Evolutionary conservation across 2,113 vertebrate genomes (phyloP).

Genomic region (Todiramphus saurophagus): DNA sequence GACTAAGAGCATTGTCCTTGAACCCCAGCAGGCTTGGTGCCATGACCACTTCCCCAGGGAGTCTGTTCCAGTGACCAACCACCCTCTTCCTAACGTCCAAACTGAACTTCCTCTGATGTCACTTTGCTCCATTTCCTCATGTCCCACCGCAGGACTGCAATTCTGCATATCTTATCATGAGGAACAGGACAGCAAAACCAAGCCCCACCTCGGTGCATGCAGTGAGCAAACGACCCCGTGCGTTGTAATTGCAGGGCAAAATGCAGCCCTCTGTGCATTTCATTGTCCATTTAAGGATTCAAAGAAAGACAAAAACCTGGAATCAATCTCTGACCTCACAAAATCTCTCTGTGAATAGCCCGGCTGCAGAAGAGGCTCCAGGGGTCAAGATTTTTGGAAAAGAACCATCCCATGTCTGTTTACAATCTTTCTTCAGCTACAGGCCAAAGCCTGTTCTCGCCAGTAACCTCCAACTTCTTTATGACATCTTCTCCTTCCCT

Average conservation of each 20-base stretch:
- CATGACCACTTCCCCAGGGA: background rate
- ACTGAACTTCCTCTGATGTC: background rate
- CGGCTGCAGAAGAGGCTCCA: background rate
- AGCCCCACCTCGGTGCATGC: background rate
- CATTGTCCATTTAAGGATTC: background rate
- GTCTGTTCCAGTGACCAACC: background rate
- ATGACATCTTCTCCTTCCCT: background rate
- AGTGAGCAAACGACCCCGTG: rapidly evolving
- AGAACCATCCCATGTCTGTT: background rate
- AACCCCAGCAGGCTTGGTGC: background rate
- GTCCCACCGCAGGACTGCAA: background rate
- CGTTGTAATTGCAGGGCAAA: background rate
- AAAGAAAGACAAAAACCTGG: background rate
- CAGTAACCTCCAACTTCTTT: background rate
- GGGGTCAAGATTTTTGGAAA: background rate
- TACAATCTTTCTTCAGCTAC: background rate
- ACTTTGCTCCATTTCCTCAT: background rate
- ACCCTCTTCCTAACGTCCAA: background rate
- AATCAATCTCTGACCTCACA: background rate
- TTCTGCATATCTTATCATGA: rapidly evolving
- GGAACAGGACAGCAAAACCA: background rate
- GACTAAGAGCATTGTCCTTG: background rate
- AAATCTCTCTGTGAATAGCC: background rate
- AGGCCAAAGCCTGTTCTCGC: background rate
- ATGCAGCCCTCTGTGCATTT: background rate